phyloP scores from a whole-genome alignment of 1,140 invertebrate species.

The Oscheius sp. region DNA sequence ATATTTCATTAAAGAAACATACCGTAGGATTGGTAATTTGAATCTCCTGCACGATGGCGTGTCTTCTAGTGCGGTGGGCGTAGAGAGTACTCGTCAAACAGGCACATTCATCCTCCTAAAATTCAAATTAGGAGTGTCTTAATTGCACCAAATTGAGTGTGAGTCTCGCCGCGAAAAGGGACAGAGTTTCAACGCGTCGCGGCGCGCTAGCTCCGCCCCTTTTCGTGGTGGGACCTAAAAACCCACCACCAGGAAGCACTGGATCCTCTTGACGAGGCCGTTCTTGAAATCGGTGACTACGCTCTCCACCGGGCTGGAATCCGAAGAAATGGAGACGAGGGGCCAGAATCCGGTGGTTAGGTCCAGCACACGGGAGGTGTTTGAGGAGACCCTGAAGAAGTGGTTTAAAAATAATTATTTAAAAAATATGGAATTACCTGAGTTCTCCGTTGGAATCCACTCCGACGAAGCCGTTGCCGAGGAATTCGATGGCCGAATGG shows the following conservation, averaged over 20 bases:
- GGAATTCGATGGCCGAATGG: conserved; percentile 30
- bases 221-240: not conserved
- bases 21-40: conserved; percentile 36
- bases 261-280: conserved; percentile 19
- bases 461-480: conserved; percentile 38
- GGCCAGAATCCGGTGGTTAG: conserved; percentile 22
- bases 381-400: not conserved
- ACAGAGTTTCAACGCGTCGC: not conserved
- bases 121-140: not conserved
- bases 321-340: conserved; percentile 7
- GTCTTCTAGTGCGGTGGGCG: conserved; percentile 29
- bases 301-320: conserved; percentile 9
- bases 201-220: not conserved
- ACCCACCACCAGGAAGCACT: conserved; percentile 30
- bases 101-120: conserved; percentile 40
- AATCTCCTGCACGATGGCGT: conserved; percentile 29
- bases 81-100: conserved; percentile 28
- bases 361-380: conserved; percentile 4
- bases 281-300: conserved; percentile 35
- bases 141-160: not conserved
- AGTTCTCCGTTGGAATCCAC: conserved; percentile 30
- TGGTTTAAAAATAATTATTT: conserved; percentile 2
- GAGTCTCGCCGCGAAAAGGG: not conserved
- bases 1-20: not conserved
- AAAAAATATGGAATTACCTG: conserved; percentile 14